Conservation (phyloP, 2,888 invertebrate genomes). For the Acleris laterana region DNA sequence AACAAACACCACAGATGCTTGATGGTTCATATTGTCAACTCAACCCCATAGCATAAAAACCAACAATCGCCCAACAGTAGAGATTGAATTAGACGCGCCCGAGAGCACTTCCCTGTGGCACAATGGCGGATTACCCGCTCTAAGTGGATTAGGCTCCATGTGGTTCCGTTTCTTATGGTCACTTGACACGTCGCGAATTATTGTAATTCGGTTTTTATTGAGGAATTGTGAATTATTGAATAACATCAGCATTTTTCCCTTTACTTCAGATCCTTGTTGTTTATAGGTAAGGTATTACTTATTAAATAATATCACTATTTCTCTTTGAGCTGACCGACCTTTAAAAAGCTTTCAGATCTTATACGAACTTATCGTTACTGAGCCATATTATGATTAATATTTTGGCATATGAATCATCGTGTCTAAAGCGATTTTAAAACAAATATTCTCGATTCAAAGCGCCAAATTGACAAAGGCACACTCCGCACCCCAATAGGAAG, state of each 20-base stretch:
- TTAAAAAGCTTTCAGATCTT: too few species aligned
- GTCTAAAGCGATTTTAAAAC: slow-evolving; percentile 27
- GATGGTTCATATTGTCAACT: background rate
- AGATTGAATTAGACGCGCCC: slow-evolving; percentile 65
- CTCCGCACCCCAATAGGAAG: slow-evolving; percentile 53
- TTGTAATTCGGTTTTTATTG: slow-evolving; percentile 1
- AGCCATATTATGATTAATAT: background rate
- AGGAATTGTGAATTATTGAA: background rate
- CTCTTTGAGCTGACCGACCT: too few species aligned
- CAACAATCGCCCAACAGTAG: slow-evolving; percentile 48
- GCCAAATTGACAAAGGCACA: slow-evolving; percentile 13
- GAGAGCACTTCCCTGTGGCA: slow-evolving; percentile 48
- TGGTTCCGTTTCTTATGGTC: slow-evolving; percentile 53
- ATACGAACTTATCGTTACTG: background rate
- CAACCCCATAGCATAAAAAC: slow-evolving; percentile 9
- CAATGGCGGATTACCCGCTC: slow-evolving; percentile 57
- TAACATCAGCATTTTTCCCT: background rate
- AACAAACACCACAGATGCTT: background rate
- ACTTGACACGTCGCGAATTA: slow-evolving; percentile 22
- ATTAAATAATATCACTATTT: too few species aligned
- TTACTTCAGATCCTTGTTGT: too few species aligned
- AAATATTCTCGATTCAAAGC: slow-evolving; percentile 28
- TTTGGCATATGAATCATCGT: background rate
- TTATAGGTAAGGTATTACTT: too few species aligned
- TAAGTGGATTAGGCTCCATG: slow-evolving; percentile 75